Evolutionary conservation across 2,113 vertebrate genomes (phyloP).

Genomic region (Pipra filicauda): DNA sequence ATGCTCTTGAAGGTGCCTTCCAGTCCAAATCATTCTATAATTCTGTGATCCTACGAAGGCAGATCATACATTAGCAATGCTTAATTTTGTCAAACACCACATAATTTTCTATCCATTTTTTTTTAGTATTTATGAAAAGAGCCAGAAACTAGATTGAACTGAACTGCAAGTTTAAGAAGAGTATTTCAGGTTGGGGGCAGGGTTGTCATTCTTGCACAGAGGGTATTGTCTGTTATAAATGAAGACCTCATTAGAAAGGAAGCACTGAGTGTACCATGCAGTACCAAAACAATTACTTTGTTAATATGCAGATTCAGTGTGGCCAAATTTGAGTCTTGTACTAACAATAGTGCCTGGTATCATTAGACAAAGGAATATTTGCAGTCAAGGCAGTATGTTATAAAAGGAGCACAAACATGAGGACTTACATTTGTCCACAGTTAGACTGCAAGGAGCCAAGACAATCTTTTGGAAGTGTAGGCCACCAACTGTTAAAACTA

Average conservation of each 20-base stretch:
- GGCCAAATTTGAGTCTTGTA: neutral
- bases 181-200: neutral
- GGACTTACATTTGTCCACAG: neutral
- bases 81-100: neutral
- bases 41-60: neutral
- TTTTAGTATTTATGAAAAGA: neutral
- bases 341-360: constrained; percentile 35
- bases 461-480: neutral
- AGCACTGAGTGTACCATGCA: neutral
- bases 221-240: neutral
- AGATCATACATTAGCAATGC: neutral
- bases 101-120: neutral
- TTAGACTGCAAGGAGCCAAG: neutral
- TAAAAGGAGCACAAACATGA: neutral
- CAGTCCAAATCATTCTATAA: neutral
- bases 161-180: neutral
- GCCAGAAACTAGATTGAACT: neutral
- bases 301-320: neutral
- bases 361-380: neutral
- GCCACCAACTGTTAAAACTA: neutral
- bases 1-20: neutral
- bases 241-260: constrained; percentile 2
- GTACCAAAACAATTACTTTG: constrained; percentile 28
- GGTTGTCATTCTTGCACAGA: neutral
- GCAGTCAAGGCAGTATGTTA: neutral